Conservation (phyloP, 2,113 vertebrate genomes). For the Apus apus region DNA sequence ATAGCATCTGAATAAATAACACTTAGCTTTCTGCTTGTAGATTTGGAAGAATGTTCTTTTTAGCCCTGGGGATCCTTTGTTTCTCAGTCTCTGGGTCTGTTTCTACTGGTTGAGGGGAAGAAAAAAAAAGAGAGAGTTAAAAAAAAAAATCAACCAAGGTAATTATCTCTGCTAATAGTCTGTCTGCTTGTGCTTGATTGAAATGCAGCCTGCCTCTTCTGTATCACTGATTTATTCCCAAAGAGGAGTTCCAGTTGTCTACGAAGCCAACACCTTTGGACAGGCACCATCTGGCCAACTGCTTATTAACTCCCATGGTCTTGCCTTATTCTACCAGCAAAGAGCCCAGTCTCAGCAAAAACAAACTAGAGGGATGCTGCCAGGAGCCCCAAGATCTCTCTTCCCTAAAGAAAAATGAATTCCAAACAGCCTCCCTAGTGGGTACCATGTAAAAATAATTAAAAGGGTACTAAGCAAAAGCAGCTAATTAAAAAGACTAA, state of each 20-base stretch:
- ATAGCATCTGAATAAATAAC: not conserved
- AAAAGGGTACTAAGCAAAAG: conserved; percentile 8
- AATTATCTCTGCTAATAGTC: conserved; percentile 41
- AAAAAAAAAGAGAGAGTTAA: too few relatives aligned
- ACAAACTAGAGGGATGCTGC: conserved; percentile 4
- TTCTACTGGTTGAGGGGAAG: not conserved
- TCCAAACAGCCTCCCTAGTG: not conserved
- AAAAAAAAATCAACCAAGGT: not conserved
- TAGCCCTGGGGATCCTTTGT: not conserved
- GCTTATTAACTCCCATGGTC: conserved; percentile 61
- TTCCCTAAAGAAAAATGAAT: conserved; percentile 41
- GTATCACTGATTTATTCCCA: conserved; percentile 64
- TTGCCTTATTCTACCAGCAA: not conserved
- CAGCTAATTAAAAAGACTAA: conserved; percentile 48
- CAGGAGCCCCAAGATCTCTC: not conserved
- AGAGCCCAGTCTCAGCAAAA: not conserved
- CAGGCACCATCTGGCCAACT: conserved; percentile 72
- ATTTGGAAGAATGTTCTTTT: not conserved
- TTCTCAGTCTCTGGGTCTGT: not conserved
- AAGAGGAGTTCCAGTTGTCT: conserved; percentile 70
- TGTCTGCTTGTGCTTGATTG: conserved; percentile 66
- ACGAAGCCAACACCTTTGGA: conserved; percentile 75
- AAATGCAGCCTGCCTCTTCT: conserved; percentile 58
- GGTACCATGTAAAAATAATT: conserved; percentile 36
- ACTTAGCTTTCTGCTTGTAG: not conserved